Percentiles rank a stretch among this genome's conserved stretches.
Conservation (phyloP, 2,113 vertebrate species). For the Ictalurus punctatus region DNA sequence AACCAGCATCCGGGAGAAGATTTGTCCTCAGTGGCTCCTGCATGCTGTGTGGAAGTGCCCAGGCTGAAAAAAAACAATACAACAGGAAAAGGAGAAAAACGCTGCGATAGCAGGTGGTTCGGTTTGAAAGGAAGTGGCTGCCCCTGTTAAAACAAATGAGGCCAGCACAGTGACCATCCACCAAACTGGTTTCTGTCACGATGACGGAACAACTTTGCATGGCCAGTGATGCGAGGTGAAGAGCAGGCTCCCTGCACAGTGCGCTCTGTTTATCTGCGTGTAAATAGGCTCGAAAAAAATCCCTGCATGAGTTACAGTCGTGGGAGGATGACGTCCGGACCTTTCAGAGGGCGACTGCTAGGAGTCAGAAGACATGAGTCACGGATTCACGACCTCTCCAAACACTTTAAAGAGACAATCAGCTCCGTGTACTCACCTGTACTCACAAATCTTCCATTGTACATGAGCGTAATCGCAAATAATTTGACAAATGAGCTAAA, state of each 20-base stretch:
- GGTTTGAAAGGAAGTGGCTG: constrained; percentile 29
- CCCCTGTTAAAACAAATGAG: constrained; percentile 45
- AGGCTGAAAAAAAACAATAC: constrained; percentile 14
- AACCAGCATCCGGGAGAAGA: constrained; percentile 80
- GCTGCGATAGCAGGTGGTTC: constrained; percentile 32
- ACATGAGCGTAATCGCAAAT: neutral
- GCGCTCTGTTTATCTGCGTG: constrained; percentile 21
- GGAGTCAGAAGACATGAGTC: constrained; percentile 51
- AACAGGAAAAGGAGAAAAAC: constrained; percentile 31
- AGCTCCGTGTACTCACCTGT: constrained; percentile 26
- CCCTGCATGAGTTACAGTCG: constrained; percentile 28
- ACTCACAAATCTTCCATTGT: neutral
- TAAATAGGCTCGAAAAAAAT: constrained; percentile 31
- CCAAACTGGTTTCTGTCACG: neutral
- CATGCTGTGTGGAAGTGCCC: neutral
- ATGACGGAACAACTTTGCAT: neutral
- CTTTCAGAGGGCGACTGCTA: constrained; percentile 37
- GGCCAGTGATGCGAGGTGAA: neutral
- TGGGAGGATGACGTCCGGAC: constrained; percentile 50
- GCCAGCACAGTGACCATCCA: constrained; percentile 50
- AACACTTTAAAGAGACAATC: constrained; percentile 31
- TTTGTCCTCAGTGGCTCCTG: neutral
- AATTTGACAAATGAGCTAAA: neutral
- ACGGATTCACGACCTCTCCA: constrained; percentile 10
- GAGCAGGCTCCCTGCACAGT: neutral